These are phyloP conservation scores for Myodes glareolus DNA, from an alignment of 2,113 vertebrate genomes.

Conservation along the genomic window DNA sequence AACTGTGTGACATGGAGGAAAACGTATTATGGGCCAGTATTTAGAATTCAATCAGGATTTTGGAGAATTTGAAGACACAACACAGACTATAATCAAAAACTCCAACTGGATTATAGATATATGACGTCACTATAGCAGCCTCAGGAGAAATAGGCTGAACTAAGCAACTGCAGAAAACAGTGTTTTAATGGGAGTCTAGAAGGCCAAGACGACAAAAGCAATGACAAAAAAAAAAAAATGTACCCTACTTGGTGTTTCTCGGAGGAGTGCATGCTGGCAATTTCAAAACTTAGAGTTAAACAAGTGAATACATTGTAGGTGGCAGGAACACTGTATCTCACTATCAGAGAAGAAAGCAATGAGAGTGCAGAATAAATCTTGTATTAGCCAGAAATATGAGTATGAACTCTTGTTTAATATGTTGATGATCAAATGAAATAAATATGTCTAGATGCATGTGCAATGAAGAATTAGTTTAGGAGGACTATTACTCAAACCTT, in stretches of 20 bases:
- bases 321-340: background rate
- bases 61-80: background rate
- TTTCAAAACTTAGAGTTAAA: slow-evolving; percentile 1
- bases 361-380: background rate
- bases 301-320: background rate
- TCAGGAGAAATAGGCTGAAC: background rate
- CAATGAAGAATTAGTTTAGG: background rate
- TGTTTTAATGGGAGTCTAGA: background rate
- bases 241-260: background rate
- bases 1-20: background rate
- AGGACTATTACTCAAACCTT: background rate
- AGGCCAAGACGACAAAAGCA: background rate
- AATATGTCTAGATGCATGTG: too few species aligned
- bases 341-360: background rate
- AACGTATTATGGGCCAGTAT: background rate
- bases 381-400: background rate
- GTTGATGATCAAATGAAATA: background rate
- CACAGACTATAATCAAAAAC: background rate
- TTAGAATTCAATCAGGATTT: background rate
- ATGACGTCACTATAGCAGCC: background rate
- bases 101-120: background rate
- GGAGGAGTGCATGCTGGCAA: background rate
- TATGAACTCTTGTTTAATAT: background rate
- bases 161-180: background rate
- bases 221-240: background rate